A percentile compares a stretch with the other conserved stretches of the same genome.
Evolutionary conservation across 23 tunicate genomes (phyloP).

Genomic region (Trididemnum nubilum): DNA sequence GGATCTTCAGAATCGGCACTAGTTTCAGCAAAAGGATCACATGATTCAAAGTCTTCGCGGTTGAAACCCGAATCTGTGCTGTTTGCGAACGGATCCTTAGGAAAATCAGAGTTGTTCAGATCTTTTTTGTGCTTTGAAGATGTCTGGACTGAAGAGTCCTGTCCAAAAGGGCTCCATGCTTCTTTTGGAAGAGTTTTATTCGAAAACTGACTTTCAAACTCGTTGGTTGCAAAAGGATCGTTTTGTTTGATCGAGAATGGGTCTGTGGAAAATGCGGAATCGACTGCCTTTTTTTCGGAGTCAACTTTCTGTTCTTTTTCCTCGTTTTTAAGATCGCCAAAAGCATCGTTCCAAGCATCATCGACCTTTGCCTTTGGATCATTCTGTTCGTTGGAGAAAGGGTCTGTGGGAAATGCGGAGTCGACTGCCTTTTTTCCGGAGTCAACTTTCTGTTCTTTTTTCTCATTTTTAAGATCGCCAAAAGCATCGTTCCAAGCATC

Average conservation of each 20-base stretch:
- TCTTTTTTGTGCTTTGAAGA: too few species aligned
- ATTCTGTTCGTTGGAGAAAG: slow-evolving; percentile 6
- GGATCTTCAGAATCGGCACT: slow-evolving; percentile 41
- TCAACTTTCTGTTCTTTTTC: too few species aligned
- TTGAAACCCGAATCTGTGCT: not conserved
- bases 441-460: too few species aligned
- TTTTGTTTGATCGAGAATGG: not conserved
- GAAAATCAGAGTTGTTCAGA: not conserved
- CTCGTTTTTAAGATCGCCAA: too few species aligned
- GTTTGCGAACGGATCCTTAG: not conserved
- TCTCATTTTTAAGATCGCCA: too few species aligned
- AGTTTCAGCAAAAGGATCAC: slow-evolving; percentile 48
- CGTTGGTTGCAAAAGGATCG: not conserved
- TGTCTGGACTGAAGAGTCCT: too few species aligned
- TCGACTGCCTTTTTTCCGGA: not conserved
- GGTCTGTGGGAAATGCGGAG: not conserved
- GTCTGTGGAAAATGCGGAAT: not conserved
- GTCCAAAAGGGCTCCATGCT: not conserved
- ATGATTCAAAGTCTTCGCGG: slow-evolving; percentile 11
- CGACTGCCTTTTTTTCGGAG: not conserved
- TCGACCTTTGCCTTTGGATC: not conserved
- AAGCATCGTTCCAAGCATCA: too few species aligned
- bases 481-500: too few species aligned
- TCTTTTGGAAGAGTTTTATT: not conserved
- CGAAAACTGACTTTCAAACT: not conserved